Evolutionary conservation across 1,140 invertebrate genomes (phyloP).

Genomic region (Globodera rostochiensis): DNA sequence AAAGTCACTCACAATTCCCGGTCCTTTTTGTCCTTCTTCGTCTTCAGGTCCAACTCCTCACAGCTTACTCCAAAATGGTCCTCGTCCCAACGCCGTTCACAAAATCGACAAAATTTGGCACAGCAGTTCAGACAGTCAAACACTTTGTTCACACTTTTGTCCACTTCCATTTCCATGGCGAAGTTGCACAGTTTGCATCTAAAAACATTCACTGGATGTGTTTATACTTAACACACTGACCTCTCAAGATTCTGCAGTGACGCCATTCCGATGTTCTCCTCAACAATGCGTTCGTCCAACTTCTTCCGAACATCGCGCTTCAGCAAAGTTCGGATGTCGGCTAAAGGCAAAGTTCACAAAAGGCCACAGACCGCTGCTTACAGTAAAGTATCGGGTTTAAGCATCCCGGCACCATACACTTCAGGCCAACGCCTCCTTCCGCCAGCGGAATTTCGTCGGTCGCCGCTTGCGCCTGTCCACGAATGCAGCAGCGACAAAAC

Average conservation of each 20-base stretch:
- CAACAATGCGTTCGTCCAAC: constrained; percentile 42
- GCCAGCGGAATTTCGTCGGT: constrained; percentile 36
- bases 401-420: constrained; percentile 38
- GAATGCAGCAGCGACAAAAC: constrained; percentile 35
- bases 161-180: constrained; percentile 36
- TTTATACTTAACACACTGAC: not conserved
- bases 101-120: constrained; percentile 41
- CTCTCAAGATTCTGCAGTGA: constrained; percentile 33
- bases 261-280: constrained; percentile 43
- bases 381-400: constrained; percentile 46
- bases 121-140: constrained; percentile 41
- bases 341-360: constrained; percentile 19
- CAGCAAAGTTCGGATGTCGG: constrained; percentile 35
- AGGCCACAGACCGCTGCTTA: constrained; percentile 11
- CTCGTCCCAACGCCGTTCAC: constrained; percentile 42
- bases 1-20: constrained; percentile 24
- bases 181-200: constrained; percentile 48
- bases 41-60: constrained; percentile 33
- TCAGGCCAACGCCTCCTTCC: constrained; percentile 40
- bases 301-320: constrained; percentile 24
- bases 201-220: not conserved
- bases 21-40: constrained; percentile 27
- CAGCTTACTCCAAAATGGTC: constrained; percentile 44
- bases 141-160: constrained; percentile 41
- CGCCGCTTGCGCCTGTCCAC: constrained; percentile 34